Conservation (phyloP, 2,797 vertebrate species). For the Mus spretus region DNA sequence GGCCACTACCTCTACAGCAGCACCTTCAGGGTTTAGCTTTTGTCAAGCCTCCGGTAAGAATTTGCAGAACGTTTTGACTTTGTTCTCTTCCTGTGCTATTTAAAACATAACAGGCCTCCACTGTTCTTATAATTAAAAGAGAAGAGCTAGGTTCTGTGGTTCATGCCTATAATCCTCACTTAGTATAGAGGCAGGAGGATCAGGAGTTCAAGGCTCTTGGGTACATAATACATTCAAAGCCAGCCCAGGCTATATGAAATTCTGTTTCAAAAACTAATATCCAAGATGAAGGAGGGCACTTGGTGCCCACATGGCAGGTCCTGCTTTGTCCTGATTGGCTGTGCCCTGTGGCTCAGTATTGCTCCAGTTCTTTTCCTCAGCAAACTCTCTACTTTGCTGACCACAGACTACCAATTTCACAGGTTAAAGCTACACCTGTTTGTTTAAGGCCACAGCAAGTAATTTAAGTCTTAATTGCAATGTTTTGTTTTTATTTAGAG, state of each 20-base stretch:
- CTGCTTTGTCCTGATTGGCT: background rate
- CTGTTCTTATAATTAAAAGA: background rate
- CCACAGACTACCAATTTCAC: background rate
- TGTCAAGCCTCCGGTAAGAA: conserved; percentile 94
- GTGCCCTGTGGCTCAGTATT: background rate
- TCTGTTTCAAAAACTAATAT: background rate
- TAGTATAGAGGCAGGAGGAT: background rate
- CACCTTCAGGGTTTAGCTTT: conserved; percentile 95
- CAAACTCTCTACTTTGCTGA: background rate
- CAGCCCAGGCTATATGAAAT: background rate
- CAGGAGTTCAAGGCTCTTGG: background rate
- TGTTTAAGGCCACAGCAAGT: background rate
- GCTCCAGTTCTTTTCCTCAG: background rate
- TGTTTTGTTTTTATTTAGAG: background rate
- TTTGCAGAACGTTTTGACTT: background rate
- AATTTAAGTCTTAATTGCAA: background rate
- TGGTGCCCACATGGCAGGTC: fast-evolving
- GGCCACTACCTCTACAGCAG: conserved; percentile 91
- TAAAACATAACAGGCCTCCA: background rate
- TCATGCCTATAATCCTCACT: background rate
- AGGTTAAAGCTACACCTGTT: background rate
- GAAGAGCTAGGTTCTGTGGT: background rate
- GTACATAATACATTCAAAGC: background rate
- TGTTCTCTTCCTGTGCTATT: background rate
- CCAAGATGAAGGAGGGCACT: too few species aligned